Base-by-base conservation (phyloP, 2,888 invertebrate species). In the Caenorhabditis japonica region DNA sequence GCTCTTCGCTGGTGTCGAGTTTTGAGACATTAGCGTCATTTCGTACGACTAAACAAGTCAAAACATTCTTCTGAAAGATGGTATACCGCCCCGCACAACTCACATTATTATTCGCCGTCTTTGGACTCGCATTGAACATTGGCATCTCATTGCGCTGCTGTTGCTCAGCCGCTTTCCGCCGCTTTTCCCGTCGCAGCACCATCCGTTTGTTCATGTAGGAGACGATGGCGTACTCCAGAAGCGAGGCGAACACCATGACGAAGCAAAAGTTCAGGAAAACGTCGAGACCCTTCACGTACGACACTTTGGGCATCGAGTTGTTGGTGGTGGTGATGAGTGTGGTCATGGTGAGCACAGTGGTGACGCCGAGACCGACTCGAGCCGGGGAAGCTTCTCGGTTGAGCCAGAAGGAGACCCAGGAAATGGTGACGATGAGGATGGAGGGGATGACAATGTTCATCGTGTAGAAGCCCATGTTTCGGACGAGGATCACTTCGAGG, bases 391-490 rank as follows among this genome's bases (percentile, higher is more conserved):
- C 80, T 70, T 85, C 87, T 47, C 86, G 75, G 64, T 84, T 86
- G 39, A 87, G 70, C 87, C 87, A 87, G 69, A 87, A 87, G 3
- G 85, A 53, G 3, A 76, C 85, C 87, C 87, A 87, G 3, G 84
- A 84, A 23, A 87, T 88, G 43, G 82, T 82, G 23, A 87, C 87
- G 49, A 87, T 87, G 17, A 82, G 81, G 43, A 79, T 72, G 12
- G 82, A 82, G 4, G 82, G 82, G 36, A 82, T 80, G 49, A 82
- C 80, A 33, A 82, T 82, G 61, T 82, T 82, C 91, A 96, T 96
- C 88, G 95, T 92, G 91, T 96, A 96, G 92, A 96, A 96, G 88
- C 96, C 96, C 94, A 96, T 95, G 88, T 95, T 95, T 85, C 96
- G 92, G 86, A 94, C 94, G 91, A 96, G 77, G n/a, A 86, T 71